Evolutionary conservation across 2,888 invertebrate species (phyloP).

Genomic region (Chelonus formosanus): DNA sequence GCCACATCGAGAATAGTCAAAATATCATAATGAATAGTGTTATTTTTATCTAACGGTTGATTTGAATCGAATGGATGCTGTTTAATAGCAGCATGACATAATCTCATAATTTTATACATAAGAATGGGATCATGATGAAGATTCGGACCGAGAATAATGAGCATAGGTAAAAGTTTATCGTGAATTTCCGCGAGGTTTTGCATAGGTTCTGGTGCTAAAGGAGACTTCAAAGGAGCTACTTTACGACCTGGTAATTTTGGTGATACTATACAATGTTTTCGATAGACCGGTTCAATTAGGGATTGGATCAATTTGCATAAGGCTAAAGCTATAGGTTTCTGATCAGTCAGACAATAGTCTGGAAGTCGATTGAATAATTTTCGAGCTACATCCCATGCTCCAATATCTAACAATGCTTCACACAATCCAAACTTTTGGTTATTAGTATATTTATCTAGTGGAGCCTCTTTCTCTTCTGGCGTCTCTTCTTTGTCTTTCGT

Average conservation of each 20-base stretch:
- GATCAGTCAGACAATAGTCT: conserved; percentile 78
- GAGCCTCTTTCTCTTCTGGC: conserved; percentile 75
- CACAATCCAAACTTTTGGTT: conserved; percentile 96
- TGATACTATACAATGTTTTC: conserved; percentile 80
- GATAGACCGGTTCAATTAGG: conserved; percentile 87
- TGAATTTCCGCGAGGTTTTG: conserved; percentile 77
- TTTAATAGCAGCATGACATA: conserved; percentile 61
- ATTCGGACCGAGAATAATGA: conserved; percentile 86
- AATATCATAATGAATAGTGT: conserved; percentile 80
- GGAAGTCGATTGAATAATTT: conserved; percentile 84
- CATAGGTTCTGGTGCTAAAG: conserved; percentile 74
- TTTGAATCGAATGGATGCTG: conserved; percentile 57
- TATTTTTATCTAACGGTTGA: conserved; percentile 54
- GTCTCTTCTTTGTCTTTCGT: conserved; percentile 81
- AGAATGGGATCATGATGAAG: conserved; percentile 87
- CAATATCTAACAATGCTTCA: conserved; percentile 86
- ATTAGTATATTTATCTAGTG: conserved; percentile 68
- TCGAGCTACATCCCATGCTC: conserved; percentile 89
- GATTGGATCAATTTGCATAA: conserved; percentile 83
- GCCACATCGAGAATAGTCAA: conserved; percentile 87
- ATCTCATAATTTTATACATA: conserved; percentile 83
- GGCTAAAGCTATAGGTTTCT: conserved; percentile 80
- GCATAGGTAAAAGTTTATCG: conserved; percentile 83
- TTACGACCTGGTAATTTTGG: conserved; percentile 72
- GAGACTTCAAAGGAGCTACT: conserved; percentile 67